Evolutionary conservation across 2,797 vertebrate species (phyloP).

Genomic region (Ctenochaetus hawaiiensis): DNA sequence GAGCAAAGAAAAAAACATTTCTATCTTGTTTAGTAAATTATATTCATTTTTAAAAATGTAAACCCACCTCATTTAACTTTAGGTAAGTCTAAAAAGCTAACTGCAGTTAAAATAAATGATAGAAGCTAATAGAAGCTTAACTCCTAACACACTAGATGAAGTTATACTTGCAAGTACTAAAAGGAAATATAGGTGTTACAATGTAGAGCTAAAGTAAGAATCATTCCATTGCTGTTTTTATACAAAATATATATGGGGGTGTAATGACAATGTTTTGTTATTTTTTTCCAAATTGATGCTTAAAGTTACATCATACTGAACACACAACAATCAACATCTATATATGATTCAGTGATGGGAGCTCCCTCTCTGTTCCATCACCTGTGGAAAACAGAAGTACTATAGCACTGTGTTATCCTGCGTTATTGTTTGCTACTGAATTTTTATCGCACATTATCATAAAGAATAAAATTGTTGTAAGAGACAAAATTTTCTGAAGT

Average conservation of each 20-base stretch:
- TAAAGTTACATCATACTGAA: not conserved
- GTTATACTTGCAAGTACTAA: not conserved
- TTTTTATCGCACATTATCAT: conserved; percentile 4
- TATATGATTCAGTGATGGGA: not conserved
- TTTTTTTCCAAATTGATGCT: not conserved
- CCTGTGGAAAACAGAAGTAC: conserved; percentile 55
- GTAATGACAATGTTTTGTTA: conserved; percentile 11
- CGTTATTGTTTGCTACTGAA: conserved; percentile 5
- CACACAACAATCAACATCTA: not conserved
- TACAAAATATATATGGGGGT: conserved; percentile 8
- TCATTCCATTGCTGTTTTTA: not conserved
- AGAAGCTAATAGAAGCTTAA: not conserved
- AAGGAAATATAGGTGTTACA: not conserved
- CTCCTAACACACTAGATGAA: not conserved
- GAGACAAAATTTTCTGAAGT: not conserved
- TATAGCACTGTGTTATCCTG: conserved; percentile 12
- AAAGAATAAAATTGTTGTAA: conserved; percentile 24
- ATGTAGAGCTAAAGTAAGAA: not conserved
- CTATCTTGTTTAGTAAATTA: not conserved
- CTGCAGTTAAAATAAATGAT: not conserved
- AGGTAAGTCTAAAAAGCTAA: not conserved
- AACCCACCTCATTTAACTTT: conserved; percentile 26
- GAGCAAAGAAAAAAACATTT: not conserved
- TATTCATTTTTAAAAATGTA: not conserved
- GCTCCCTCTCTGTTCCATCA: conserved; percentile 11